These are phyloP conservation scores for Ashinkailepas kermadecensis DNA, from an alignment of 2,888 invertebrate species.

Conservation along the genomic window DNA sequence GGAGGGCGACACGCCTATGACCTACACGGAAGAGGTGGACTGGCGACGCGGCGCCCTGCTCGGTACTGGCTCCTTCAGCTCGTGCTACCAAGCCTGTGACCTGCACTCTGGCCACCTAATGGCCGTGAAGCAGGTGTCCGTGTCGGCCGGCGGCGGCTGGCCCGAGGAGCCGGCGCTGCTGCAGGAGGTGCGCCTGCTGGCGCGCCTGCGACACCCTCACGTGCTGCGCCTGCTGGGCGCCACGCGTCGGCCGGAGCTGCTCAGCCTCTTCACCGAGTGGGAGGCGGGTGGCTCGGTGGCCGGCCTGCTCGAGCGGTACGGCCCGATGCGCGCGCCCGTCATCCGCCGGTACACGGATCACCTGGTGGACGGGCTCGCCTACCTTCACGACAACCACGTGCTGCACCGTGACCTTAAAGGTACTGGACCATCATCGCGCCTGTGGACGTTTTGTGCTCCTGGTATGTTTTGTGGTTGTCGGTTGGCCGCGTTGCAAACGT, in stretches of 20 bases:
- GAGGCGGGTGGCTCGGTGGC: conserved; percentile 48
- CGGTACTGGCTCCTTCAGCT: conserved; percentile 46
- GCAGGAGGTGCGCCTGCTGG: conserved; percentile 46
- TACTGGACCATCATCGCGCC: conserved; percentile 29
- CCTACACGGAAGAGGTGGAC: conserved; percentile 43
- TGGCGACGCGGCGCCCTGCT: conserved; percentile 44
- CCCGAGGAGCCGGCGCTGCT: conserved; percentile 40
- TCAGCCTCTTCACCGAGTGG: conserved; percentile 48
- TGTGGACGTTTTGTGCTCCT: too few relatives aligned
- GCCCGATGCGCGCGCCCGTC: conserved; percentile 44
- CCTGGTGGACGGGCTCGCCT: conserved; percentile 43
- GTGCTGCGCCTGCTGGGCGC: conserved; percentile 45
- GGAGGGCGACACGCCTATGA: conserved; percentile 31
- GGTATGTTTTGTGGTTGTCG: too few relatives aligned
- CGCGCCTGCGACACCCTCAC: conserved; percentile 43
- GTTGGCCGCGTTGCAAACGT: too few relatives aligned
- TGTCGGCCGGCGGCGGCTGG: conserved; percentile 42
- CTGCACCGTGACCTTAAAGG: conserved; percentile 47
- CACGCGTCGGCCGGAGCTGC: conserved; percentile 41
- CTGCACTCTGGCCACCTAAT: conserved; percentile 45
- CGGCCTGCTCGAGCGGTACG: conserved; percentile 43
- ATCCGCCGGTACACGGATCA: conserved; percentile 42
- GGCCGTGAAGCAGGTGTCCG: conserved; percentile 46
- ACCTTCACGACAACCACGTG: conserved; percentile 45
- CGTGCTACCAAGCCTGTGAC: conserved; percentile 46